phyloP scores from a whole-genome alignment of 2,113 vertebrate genomes.

The Paradoxurus hermaphroditus region DNA sequence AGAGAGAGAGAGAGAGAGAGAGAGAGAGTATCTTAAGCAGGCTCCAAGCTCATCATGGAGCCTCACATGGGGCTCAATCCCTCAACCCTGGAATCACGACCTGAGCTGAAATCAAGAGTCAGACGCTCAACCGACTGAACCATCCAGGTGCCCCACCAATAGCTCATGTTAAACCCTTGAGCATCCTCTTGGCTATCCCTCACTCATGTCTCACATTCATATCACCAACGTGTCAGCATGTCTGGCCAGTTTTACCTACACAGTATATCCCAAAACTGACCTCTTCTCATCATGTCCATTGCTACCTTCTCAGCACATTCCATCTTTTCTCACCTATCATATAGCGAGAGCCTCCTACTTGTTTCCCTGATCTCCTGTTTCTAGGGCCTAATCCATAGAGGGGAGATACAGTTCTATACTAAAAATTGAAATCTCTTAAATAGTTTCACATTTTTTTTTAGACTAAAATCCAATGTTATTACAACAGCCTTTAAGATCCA shows the following conservation, averaged over 20 bases:
- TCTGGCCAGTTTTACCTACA: neutral
- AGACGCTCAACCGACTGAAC: too few relatives aligned
- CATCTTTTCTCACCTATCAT: neutral
- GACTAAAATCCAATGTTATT: neutral
- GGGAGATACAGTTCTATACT: neutral
- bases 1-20: too few relatives aligned
- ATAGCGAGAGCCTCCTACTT: neutral
- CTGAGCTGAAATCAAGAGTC: too few relatives aligned
- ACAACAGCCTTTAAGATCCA: neutral
- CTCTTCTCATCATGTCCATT: neutral
- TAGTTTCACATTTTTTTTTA: neutral
- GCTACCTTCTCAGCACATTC: too few relatives aligned
- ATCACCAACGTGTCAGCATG: neutral
- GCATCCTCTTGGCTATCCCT: neutral
- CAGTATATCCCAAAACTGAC: neutral
- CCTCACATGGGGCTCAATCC: too few relatives aligned
- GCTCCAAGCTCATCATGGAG: too few relatives aligned
- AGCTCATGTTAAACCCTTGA: neutral
- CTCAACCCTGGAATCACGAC: too few relatives aligned
- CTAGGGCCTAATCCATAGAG: neutral
- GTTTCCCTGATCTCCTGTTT: neutral
- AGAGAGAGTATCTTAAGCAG: too few relatives aligned
- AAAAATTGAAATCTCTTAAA: neutral
- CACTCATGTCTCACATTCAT: neutral
- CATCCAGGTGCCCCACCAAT: too few relatives aligned